These are phyloP conservation scores for Brenthis daphne DNA, from an alignment of 2,888 invertebrate species.

Conservation along the genomic window DNA sequence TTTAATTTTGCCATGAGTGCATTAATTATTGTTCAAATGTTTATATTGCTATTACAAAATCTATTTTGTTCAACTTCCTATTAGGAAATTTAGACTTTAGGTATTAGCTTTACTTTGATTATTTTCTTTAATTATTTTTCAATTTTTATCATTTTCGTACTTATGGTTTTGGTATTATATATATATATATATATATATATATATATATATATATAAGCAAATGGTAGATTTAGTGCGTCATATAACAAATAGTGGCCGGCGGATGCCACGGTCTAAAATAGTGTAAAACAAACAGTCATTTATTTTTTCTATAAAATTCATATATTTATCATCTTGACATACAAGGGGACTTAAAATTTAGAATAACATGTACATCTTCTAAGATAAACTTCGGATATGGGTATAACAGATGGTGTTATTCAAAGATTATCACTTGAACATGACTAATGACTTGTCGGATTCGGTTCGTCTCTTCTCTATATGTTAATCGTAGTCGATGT, in stretches of 20 bases:
- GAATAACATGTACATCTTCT: slow-evolving; percentile 37
- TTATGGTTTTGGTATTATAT: too few relatives aligned
- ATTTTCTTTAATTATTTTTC: too few relatives aligned
- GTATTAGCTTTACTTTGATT: too few relatives aligned
- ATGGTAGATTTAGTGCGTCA: too few relatives aligned
- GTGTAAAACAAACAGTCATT: slow-evolving; percentile 1
- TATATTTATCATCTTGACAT: slow-evolving; percentile 29
- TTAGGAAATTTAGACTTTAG: background rate
- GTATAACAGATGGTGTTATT: slow-evolving; percentile 73
- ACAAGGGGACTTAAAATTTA: slow-evolving; percentile 34
- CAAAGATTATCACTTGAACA: slow-evolving; percentile 74
- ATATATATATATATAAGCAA: too few relatives aligned
- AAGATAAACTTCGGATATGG: slow-evolving; percentile 38
- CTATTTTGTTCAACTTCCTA: slow-evolving; percentile 1
- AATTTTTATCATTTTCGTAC: too few relatives aligned
- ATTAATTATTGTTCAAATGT: slow-evolving; percentile 11
- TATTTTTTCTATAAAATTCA: slow-evolving; percentile 16
- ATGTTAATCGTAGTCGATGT: slow-evolving; percentile 75
- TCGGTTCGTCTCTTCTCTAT: slow-evolving; percentile 57
- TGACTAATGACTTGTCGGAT: slow-evolving; percentile 73
- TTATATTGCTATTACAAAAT: slow-evolving; percentile 8
- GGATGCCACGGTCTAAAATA: background rate
- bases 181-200: too few relatives aligned
- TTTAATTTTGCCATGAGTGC: slow-evolving; percentile 10
- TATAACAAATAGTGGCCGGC: too few relatives aligned